Base-by-base conservation (phyloP, 2,888 invertebrate species). In the Eupithecia tripunctaria region DNA sequence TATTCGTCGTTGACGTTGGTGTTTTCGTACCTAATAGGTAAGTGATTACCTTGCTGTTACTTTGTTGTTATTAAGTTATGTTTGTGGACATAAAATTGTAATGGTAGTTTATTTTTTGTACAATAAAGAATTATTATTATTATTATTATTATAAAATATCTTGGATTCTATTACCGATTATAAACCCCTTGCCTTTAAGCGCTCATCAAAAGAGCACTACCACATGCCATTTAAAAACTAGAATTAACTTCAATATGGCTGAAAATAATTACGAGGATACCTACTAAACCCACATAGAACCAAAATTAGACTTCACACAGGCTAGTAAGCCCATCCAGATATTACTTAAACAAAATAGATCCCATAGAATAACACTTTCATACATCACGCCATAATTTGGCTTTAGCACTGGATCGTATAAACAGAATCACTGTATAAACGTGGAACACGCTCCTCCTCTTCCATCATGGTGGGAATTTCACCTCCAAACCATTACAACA, bases 391-490 rank as follows among this genome's bases (percentile, higher is more conserved):
- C 82, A 86, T 86, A 85, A 89, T 86, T 81, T 72, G 78, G 79
- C 78, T 68, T 79, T 77, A 82, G 76, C 77, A 82, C 83, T 84
- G 25, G 78, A 82, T 80, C 72, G 74, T 73, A 80, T 82, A 83
- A 86, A 64, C 38, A 14, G 1, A 15, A 25, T 8, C 64, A 38
- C 64, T 21, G 36, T 38, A 38, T 25, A 38, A 86, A 78, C 81
- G 78, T 77, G 81, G 77, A 81, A 79, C 79, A 25, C 25, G 91
- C 94, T 89, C 91, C 94, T 93, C 94, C 94, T 92, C 85, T 94
- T 94, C 85, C 92, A 91, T 92, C 86, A 94, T 94, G 94, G 94
- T 91, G 90, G 74, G 93, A 91, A 91, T 82, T 84, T 82, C 68
- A 84, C 84, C 82, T 84, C 81, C 81, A 82, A 86, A 86, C 84